These are phyloP conservation scores for Microcebus ravelobensis DNA, from an alignment of 2,113 vertebrate genomes.

Conservation along the genomic window DNA sequence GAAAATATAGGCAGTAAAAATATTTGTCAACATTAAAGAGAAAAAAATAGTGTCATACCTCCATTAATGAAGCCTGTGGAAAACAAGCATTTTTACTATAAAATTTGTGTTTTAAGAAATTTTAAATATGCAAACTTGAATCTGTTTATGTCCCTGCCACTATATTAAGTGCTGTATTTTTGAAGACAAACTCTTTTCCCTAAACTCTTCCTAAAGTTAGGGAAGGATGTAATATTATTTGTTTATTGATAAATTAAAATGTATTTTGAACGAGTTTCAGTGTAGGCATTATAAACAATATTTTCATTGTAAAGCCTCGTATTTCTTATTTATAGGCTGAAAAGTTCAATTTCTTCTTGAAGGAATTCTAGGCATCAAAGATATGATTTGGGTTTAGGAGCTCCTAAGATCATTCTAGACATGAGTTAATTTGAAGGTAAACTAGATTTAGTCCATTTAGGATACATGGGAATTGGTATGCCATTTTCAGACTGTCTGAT, in stretches of 20 bases:
- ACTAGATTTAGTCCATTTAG: not conserved
- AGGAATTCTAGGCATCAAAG: not conserved
- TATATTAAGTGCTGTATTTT: not conserved
- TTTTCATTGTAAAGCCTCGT: slow-evolving; percentile 35
- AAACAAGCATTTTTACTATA: not conserved
- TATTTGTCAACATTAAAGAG: not conserved
- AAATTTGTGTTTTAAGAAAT: not conserved
- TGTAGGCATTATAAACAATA: not conserved
- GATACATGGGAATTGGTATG: not conserved
- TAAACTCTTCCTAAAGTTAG: not conserved
- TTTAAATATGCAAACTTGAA: not conserved
- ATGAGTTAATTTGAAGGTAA: not conserved
- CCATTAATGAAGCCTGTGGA: slow-evolving; percentile 21
- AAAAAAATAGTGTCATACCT: not conserved
- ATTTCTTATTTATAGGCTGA: not conserved
- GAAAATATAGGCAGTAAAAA: not conserved
- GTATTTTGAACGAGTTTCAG: not conserved
- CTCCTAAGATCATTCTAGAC: slow-evolving; percentile 16
- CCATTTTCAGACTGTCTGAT: not conserved
- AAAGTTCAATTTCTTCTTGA: slow-evolving; percentile 19
- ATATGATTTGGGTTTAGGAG: not conserved
- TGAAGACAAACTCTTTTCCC: not conserved
- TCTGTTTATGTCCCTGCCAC: not conserved
- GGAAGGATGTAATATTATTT: not conserved
- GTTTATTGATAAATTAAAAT: not conserved